Conservation (phyloP, 2,113 vertebrate genomes). For the Naja naja region DNA sequence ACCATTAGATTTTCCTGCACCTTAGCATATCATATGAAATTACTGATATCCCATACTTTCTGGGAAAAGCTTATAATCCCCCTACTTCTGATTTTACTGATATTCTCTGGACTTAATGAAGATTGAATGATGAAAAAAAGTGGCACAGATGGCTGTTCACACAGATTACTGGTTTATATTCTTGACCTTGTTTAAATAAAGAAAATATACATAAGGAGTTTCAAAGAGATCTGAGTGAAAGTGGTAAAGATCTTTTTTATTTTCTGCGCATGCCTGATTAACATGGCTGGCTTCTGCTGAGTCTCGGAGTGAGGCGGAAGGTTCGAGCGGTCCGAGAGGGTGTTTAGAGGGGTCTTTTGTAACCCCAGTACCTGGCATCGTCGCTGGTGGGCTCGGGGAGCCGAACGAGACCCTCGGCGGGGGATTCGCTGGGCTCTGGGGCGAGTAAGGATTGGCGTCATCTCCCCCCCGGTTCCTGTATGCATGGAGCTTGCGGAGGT, state of each 20-base stretch:
- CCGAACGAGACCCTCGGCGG: no score
- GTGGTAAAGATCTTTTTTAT: slow-evolving; percentile 29
- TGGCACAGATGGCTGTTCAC: slow-evolving; percentile 11
- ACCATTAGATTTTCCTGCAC: neutral
- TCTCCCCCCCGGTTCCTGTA: no score
- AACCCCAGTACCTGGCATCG: no score
- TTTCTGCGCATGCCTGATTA: no score
- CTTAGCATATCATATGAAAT: slow-evolving; percentile 23
- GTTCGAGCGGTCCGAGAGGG: no score
- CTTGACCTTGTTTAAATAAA: slow-evolving; percentile 30
- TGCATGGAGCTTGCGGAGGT: no score
- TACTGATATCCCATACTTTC: neutral
- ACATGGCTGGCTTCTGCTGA: no score
- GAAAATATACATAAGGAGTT: slow-evolving; percentile 40
- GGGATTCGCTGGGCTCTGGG: no score
- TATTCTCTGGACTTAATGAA: slow-evolving; percentile 22
- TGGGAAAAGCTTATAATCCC: neutral
- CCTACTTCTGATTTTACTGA: neutral
- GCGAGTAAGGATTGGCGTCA: no score
- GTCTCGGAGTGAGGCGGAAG: no score
- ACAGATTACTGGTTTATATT: slow-evolving; percentile 12
- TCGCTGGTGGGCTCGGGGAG: no score
- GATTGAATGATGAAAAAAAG: slow-evolving; percentile 22
- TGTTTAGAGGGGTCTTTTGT: no score
- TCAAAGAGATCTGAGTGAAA: slow-evolving; percentile 35